Percentiles rank a stretch among this genome's conserved stretches.
phyloP scores from a whole-genome alignment of 2,888 invertebrate genomes.

The Selenia dentaria region DNA sequence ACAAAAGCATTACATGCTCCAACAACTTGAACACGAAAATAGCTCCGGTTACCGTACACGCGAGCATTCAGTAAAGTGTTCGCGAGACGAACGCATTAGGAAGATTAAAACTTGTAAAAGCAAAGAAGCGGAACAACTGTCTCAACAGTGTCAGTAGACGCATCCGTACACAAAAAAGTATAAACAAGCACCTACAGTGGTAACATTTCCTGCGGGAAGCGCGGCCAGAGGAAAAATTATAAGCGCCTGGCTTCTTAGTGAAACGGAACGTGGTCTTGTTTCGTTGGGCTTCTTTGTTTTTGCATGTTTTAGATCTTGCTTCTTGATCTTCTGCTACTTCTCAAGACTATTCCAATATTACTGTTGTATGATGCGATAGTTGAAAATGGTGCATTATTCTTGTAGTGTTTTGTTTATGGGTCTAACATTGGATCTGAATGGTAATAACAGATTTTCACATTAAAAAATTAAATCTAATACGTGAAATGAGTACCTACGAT shows the following conservation, averaged over 20 bases:
- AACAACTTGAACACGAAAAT: conserved; percentile 36
- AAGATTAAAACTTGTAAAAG: conserved; percentile 80
- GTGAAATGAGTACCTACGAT: no score
- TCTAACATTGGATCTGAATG: no score
- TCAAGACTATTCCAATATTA: no score
- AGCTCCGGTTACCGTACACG: conserved; percentile 51
- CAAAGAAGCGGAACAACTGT: conserved; percentile 62
- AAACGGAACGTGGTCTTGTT: conserved; percentile 24
- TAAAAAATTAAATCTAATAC: no score
- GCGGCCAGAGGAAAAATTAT: conserved; percentile 37
- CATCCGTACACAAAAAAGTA: conserved; percentile 39
- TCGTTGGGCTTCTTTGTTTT: conserved; percentile 14
- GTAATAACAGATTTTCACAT: no score
- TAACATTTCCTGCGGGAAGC: conserved; percentile 29
- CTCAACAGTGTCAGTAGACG: conserved; percentile 41
- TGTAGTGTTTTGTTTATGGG: no score
- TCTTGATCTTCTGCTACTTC: no score
- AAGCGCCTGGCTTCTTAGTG: conserved; percentile 27
- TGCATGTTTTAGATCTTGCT: conserved; percentile 16
- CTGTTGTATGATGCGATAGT: no score
- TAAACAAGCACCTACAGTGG: conserved; percentile 20
- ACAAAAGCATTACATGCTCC: no score
- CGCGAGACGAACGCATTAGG: conserved; percentile 74
- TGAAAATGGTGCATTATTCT: no score
- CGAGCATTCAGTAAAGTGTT: conserved; percentile 64